These are phyloP conservation scores for Menidia menidia DNA, from an alignment of 2,797 vertebrate genomes.

Conservation along the genomic window DNA sequence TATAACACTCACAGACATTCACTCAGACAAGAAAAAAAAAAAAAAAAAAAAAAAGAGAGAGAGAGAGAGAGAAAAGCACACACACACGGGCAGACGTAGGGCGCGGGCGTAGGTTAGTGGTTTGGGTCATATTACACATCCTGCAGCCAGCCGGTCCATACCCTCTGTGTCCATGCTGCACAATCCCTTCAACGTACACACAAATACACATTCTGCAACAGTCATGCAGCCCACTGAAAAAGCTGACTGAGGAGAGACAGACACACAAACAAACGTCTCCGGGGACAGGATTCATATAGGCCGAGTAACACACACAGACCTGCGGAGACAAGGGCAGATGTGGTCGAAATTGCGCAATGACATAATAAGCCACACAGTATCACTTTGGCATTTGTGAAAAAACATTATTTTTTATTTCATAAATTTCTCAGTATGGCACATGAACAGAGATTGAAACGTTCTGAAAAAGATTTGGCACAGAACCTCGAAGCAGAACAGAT, in stretches of 20 bases:
- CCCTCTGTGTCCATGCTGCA: conserved; percentile 68
- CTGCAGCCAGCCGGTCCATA: conserved; percentile 66
- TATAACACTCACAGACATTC: conserved; percentile 23
- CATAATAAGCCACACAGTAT: conserved; percentile 66
- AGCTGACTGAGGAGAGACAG: conserved; percentile 17
- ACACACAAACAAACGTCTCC: conserved; percentile 21
- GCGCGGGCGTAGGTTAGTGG: conserved; percentile 66
- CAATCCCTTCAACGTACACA: conserved; percentile 48
- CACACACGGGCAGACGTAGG: conserved; percentile 37
- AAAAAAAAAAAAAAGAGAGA: conserved; percentile 1
- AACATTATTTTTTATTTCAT: conserved; percentile 80
- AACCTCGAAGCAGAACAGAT: conserved; percentile 78
- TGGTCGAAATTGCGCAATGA: conserved; percentile 23
- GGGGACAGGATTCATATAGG: conserved; percentile 24
- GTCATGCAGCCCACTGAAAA: conserved; percentile 9
- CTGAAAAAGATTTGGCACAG: conserved; percentile 81
- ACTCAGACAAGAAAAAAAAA: conserved; percentile 33
- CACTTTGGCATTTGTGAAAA: conserved; percentile 72
- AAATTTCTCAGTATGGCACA: conserved; percentile 82
- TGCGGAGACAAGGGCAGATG: conserved; percentile 10
- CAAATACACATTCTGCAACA: conserved; percentile 29
- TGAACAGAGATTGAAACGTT: conserved; percentile 80
- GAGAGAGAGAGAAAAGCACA: too few relatives aligned
- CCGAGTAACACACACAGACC: conserved; percentile 10
- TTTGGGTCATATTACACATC: conserved; percentile 63